phyloP scores from a whole-genome alignment of 2,888 invertebrate species.

The Pheosia tremula region DNA sequence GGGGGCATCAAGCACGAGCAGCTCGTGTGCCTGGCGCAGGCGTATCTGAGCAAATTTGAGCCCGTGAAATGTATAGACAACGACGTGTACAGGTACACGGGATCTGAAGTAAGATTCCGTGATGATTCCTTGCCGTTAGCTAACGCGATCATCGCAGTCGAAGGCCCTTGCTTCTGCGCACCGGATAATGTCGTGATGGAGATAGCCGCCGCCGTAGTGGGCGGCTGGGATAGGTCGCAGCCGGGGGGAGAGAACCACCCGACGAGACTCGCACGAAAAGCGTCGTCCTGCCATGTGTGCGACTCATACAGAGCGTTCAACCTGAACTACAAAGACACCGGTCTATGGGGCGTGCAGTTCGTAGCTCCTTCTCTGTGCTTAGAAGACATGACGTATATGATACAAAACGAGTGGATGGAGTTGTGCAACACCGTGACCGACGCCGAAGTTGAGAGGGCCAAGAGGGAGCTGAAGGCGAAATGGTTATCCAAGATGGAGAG shows the following conservation, averaged over 20 bases:
- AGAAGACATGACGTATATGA: constrained; percentile 88
- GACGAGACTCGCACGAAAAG: constrained; percentile 89
- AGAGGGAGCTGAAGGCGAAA: constrained; percentile 94
- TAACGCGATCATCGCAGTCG: constrained; percentile 95
- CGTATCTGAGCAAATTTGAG: constrained; percentile 87
- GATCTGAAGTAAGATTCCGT: constrained; percentile 93
- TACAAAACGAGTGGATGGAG: constrained; percentile 93
- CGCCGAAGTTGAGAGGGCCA: constrained; percentile 94
- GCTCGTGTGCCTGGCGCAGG: constrained; percentile 89
- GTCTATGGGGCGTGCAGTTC: constrained; percentile 97
- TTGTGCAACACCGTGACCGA: constrained; percentile 93
- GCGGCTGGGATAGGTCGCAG: constrained; percentile 95
- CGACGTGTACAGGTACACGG: constrained; percentile 90
- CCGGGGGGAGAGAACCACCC: constrained; percentile 93
- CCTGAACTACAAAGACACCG: constrained; percentile 98
- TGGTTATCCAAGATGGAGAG: constrained; percentile 95
- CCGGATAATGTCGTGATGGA: constrained; percentile 96
- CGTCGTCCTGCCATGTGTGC: constrained; percentile 87
- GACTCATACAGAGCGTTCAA: constrained; percentile 98
- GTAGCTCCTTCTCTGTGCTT: constrained; percentile 88
- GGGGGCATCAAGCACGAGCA: constrained; percentile 95
- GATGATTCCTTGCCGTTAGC: constrained; percentile 95
- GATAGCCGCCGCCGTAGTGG: constrained; percentile 96
- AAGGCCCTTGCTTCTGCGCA: constrained; percentile 95
- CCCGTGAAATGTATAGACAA: constrained; percentile 80